Percentiles rank a stretch among this genome's conserved stretches.
These are phyloP conservation scores for Chitala chitala DNA, from an alignment of 2,113 vertebrate species.

Conservation along the genomic window DNA sequence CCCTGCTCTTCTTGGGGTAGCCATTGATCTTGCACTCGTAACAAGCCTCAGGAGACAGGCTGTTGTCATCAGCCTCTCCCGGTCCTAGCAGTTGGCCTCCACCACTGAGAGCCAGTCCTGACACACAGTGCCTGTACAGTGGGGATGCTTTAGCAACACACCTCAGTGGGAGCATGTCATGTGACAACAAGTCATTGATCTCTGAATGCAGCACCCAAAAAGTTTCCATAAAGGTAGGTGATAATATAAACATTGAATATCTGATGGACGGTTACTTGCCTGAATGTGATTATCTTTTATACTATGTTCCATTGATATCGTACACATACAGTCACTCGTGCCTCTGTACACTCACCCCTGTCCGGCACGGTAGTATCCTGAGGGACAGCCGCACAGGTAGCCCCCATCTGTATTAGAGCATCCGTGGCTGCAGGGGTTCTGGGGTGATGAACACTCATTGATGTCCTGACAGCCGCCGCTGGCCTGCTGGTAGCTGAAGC, in stretches of 20 bases:
- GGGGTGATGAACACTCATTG: conserved; percentile 84
- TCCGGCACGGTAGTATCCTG: conserved; percentile 89
- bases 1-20: conserved; percentile 84
- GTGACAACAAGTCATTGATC: not conserved
- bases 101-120: conserved; percentile 77
- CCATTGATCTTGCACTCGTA: conserved; percentile 98
- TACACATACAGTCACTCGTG: not conserved
- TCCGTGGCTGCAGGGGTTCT: conserved; percentile 90
- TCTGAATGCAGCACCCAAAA: not conserved
- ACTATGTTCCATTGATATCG: not conserved
- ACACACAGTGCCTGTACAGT: conserved; percentile 81
- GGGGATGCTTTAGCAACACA: not conserved
- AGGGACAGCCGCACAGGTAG: conserved; percentile 90
- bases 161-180: not conserved
- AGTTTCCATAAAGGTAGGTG: not conserved
- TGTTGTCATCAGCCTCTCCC: conserved; percentile 80
- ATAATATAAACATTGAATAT: not conserved
- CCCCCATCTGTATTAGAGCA: conserved; percentile 97
- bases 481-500: conserved; percentile 87
- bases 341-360: conserved; percentile 73
- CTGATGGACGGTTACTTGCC: not conserved
- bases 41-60: conserved; percentile 91
- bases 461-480: conserved; percentile 80
- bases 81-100: conserved; percentile 54
- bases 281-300: not conserved